phyloP scores from a whole-genome alignment of 2,113 vertebrate species.

The Suncus etruscus region DNA sequence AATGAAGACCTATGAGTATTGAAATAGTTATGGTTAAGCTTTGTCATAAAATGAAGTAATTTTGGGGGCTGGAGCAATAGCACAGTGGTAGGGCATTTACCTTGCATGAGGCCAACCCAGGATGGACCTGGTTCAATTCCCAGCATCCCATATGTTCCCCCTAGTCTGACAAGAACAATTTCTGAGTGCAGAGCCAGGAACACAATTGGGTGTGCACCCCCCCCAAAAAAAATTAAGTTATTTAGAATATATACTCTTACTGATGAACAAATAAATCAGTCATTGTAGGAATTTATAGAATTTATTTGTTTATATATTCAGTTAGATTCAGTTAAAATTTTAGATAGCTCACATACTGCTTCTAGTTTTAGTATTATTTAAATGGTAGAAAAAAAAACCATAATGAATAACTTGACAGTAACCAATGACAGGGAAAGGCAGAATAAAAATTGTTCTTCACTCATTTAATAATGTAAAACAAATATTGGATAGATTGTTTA shows the following conservation, averaged over 20 bases:
- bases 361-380: not conserved
- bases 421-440: not conserved
- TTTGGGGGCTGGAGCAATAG: too few relatives aligned
- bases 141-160: too few relatives aligned
- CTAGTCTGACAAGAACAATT: too few relatives aligned
- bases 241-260: not conserved
- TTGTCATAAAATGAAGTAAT: not conserved
- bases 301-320: slow-evolving; percentile 1
- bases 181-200: too few relatives aligned
- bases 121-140: too few relatives aligned
- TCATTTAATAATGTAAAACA: not conserved
- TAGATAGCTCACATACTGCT: not conserved
- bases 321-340: not conserved
- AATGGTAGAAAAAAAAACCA: not conserved
- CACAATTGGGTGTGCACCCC: too few relatives aligned
- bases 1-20: not conserved
- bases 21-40: not conserved
- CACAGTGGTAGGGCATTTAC: too few relatives aligned
- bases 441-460: not conserved
- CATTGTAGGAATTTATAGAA: not conserved
- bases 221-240: not conserved
- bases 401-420: not conserved
- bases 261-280: not conserved
- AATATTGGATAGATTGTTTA: not conserved
- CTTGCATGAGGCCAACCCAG: too few relatives aligned